Conservation (phyloP, 2,113 vertebrate genomes). For the Machaerirhynchus nigripectus region DNA sequence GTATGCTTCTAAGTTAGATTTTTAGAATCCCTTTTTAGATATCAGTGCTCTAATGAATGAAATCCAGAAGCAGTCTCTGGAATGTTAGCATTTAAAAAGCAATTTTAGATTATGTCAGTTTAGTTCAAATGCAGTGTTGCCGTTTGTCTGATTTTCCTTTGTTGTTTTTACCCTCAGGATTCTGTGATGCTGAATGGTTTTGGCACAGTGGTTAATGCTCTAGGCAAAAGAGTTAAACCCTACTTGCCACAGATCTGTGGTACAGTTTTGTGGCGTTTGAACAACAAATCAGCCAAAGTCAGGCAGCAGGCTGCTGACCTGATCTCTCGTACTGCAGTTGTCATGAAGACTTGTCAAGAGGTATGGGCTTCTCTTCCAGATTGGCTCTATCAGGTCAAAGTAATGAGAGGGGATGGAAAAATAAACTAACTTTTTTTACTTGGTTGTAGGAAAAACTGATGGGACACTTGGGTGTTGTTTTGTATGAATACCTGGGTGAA, state of each 20-base stretch:
- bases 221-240: constrained; percentile 96
- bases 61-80: neutral
- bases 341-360: constrained; percentile 99
- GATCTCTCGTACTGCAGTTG: constrained; percentile 97
- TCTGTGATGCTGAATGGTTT: constrained; percentile 99
- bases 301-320: constrained; percentile 96
- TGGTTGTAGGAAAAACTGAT: constrained; percentile 92
- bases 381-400: neutral
- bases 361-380: constrained; percentile 56
- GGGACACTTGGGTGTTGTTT: constrained; percentile 97
- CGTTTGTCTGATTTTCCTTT: neutral
- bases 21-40: neutral
- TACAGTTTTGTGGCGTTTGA: constrained; percentile 97
- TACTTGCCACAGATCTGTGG: constrained; percentile 98
- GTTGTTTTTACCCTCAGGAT: constrained; percentile 74
- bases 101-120: neutral
- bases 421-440: neutral
- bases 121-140: neutral
- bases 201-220: constrained; percentile 96
- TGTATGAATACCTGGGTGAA: constrained; percentile 98
- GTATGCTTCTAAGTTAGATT: neutral
- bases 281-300: constrained; percentile 98
- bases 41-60: neutral
- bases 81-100: neutral
- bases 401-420: neutral